Evolutionary conservation across 2,888 invertebrate genomes (phyloP), one percentile per base, ranked within the genome.

Genomic region (Cryptocephalus primarius): DNA sequence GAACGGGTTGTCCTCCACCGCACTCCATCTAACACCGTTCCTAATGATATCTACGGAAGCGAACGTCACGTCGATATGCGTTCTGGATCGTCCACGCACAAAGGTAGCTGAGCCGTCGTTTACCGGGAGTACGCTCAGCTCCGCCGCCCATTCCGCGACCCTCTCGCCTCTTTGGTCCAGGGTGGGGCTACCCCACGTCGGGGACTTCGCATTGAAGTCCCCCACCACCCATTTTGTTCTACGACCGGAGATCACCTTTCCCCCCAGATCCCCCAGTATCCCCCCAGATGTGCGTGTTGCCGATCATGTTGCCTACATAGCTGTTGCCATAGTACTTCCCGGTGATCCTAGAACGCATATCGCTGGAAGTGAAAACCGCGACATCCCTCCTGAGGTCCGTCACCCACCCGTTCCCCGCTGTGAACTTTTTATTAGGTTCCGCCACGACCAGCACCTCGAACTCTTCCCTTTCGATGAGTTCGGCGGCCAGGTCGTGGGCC

Each of bases 371-470:
- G 8, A 9, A 34, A 22, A 41, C 36, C 1, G 45, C 45, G 1
- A 45, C 14, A 11, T 45, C 45, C n/a, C 14, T n/a, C 33, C 32
- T 40, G 4, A 8, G 33, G 41, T 41, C 41, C 2, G 13, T 11
- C 14, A 45, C 8, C 45, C 41, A 45, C 33, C 12, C 31, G 3
- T 8, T n/a, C 8, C n/a, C 41, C 4, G 32, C 39, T 11, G n/a
- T n/a, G 2, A 42, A 8, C 3, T 41, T 48, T 44, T 46, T 46
- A 33, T 49, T 49, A 1, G 46, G 49, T 41, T 49, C 49, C 9
- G 41, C 11, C 2, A 46, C 44, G 4, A 49, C 10, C 3, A 49
- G 10, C 12, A 44, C 10, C 11, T 49, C 46, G 1, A 40, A 38
- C 4, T 43, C 38, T 9, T 43, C 14, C 2, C 42, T 33, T 12